Evolutionary conservation across 2,113 vertebrate species (phyloP).

Genomic region (Periophthalmodon schlosseri): DNA sequence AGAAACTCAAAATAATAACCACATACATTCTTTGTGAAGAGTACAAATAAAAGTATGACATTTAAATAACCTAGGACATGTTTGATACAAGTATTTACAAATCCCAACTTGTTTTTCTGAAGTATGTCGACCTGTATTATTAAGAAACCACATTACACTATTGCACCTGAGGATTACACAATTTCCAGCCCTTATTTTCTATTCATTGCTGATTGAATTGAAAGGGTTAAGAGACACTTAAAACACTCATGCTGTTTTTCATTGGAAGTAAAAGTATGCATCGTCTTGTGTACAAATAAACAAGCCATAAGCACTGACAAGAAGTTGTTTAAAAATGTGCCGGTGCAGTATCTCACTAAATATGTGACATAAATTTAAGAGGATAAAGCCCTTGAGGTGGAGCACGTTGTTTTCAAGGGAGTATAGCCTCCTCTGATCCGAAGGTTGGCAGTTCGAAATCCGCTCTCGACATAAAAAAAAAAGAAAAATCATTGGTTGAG

Average conservation of each 20-base stretch:
- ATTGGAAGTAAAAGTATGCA: background rate
- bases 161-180: background rate
- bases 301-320: background rate
- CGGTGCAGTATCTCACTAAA: background rate
- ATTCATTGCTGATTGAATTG: slow-evolving; percentile 1
- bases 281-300: background rate
- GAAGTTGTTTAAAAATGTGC: background rate
- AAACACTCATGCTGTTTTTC: background rate
- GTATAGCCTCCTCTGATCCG: too few relatives aligned
- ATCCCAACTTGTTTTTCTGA: background rate
- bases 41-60: background rate
- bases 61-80: background rate
- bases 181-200: background rate
- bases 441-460: too few relatives aligned
- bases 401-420: too few relatives aligned
- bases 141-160: background rate
- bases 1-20: too few relatives aligned
- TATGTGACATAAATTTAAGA: too few relatives aligned
- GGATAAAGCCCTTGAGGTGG: too few relatives aligned
- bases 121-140: background rate
- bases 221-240: background rate
- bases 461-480: too few relatives aligned
- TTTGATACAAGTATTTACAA: background rate
- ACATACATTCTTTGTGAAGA: background rate
- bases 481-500: too few relatives aligned